phyloP scores from a whole-genome alignment of 2,888 invertebrate genomes.

The Machimus atricapillus region DNA sequence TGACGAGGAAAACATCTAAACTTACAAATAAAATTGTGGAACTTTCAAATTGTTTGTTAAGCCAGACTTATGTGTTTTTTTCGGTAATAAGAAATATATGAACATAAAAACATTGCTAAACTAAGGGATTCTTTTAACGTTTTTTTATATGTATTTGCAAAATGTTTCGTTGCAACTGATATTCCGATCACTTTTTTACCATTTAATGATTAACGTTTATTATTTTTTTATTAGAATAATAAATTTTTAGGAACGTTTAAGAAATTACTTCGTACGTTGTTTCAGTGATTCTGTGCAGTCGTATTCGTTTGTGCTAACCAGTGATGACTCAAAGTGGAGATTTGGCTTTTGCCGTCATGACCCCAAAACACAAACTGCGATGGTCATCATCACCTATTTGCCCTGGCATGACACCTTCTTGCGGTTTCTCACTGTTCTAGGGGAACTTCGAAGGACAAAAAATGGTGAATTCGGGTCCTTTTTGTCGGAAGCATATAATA shows the following conservation, averaged over 20 bases:
- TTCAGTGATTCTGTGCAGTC: slow-evolving; percentile 85
- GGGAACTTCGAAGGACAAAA: slow-evolving; percentile 56
- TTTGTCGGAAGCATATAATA: slow-evolving; percentile 72
- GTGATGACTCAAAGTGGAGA: slow-evolving; percentile 93
- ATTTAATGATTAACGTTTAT: background rate
- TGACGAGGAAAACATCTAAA: too few species aligned
- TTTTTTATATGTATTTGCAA: too few species aligned
- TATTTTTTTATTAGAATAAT: background rate
- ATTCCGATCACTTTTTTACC: too few species aligned
- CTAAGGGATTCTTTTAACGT: too few species aligned
- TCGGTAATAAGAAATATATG: too few species aligned
- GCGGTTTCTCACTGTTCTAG: slow-evolving; percentile 57
- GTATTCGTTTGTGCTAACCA: slow-evolving; percentile 96
- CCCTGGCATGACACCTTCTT: slow-evolving; percentile 97
- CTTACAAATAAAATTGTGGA: too few species aligned
- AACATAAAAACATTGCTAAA: too few species aligned
- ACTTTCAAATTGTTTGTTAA: too few species aligned
- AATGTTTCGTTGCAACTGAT: too few species aligned
- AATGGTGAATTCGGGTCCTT: slow-evolving; percentile 62
- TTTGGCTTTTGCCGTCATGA: slow-evolving; percentile 98
- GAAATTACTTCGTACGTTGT: slow-evolving; percentile 51
- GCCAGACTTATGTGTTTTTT: too few species aligned
- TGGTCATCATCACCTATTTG: slow-evolving; percentile 85
- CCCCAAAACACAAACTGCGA: slow-evolving; percentile 84
- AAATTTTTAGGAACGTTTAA: background rate